phyloP scores from a whole-genome alignment of 2,113 vertebrate genomes.

The Ondatra zibethicus region DNA sequence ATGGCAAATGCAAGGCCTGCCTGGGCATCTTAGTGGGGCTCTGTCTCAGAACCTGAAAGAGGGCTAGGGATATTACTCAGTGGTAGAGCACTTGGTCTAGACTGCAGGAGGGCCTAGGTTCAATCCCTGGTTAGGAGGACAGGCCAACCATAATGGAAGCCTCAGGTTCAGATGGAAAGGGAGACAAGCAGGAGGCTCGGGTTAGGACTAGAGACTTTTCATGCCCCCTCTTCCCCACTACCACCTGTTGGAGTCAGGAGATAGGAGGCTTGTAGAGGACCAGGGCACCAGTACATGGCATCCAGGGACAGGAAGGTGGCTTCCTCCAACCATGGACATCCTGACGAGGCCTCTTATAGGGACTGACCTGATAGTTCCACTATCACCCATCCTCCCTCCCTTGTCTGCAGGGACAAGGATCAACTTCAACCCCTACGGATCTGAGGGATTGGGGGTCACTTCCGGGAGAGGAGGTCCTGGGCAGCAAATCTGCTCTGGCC shows the following conservation, averaged over 20 bases:
- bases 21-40: background rate
- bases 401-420: background rate
- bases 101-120: background rate
- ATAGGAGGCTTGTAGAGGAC: background rate
- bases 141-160: background rate
- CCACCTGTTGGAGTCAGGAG: background rate
- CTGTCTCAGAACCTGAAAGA: background rate
- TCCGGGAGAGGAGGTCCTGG: background rate
- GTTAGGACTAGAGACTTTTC: background rate
- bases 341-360: background rate
- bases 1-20: background rate
- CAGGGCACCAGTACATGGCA: background rate
- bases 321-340: rapidly evolving
- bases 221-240: background rate
- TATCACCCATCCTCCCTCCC: background rate
- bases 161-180: background rate
- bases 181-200: background rate
- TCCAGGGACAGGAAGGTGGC: background rate
- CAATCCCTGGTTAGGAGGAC: background rate
- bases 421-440: background rate
- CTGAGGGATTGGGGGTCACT: background rate
- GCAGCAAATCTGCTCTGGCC: background rate
- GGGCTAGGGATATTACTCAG: background rate
- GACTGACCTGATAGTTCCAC: background rate
- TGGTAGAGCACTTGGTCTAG: background rate